Base-by-base conservation (phyloP, 2,797 vertebrate species). In the Delichon dasypus region DNA sequence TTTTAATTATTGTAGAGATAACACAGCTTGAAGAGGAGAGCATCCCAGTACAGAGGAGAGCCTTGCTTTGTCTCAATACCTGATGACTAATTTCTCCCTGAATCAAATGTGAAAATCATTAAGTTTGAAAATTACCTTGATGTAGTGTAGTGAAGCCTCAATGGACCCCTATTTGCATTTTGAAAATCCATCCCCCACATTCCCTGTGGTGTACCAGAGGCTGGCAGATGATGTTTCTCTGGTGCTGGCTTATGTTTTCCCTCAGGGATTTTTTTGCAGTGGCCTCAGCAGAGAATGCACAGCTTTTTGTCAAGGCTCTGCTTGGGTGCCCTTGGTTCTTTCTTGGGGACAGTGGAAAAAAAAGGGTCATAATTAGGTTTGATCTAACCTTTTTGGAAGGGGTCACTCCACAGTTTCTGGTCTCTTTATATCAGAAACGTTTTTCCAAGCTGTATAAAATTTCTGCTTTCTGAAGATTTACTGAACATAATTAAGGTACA, bases 1-100 rank as follows among this genome's bases (percentile, higher is more conserved):
- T 95, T 97, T 96, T 97, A 97, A 98, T 98, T 98, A 97, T 97
- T 95, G 95, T 70, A 22, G 42, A 96, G 96, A 96, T 97, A 96
- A 96, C 88, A 87, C 91, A 94, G 94, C 89, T 96, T 97, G 93
- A 96, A 88, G 62, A 90, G 92, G 76, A 97, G 91, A 92, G 94
- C 88, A 84, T 96, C 93, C 91, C 89, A 89, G 94, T 95, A 73
- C 78, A 97, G 88, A 88, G 32, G 61, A 90, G 66, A 82, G 73
- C 42, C 78, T 78, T 91, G 70, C 92, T 97, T 97, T 96, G 96
- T 97, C 93, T 97, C 96, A 96, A 92, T 96, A 95, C 71, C 92
- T 91, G 95, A 93, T 91, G 95, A 97, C 92, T 97, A 95, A 97
- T 95, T 97, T 97, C 58, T 76, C 85, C 83, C 80, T 89, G 95